A percentile compares a stretch with the other conserved stretches of the same genome.
These are phyloP conservation scores for Bombyx mandarina DNA, from an alignment of 1,140 invertebrate species.

Conservation along the genomic window DNA sequence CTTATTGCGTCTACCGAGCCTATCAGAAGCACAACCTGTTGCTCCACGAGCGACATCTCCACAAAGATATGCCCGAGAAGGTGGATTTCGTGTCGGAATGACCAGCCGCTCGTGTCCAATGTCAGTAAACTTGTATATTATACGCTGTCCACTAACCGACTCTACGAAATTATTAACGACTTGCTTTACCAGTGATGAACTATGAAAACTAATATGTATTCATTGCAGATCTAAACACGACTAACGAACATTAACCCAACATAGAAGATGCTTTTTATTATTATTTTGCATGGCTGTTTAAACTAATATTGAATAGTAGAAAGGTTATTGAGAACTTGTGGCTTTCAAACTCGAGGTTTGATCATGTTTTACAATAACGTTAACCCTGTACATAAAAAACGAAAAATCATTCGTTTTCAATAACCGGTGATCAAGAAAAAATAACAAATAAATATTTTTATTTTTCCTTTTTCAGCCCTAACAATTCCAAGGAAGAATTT, in stretches of 20 bases:
- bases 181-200: not conserved
- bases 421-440: too few species aligned
- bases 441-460: too few species aligned
- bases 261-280: too few species aligned
- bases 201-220: too few species aligned
- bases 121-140: conserved; percentile 39
- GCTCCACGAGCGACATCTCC: conserved; percentile 65
- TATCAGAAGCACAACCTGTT: conserved; percentile 71
- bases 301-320: not conserved
- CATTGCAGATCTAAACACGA: too few species aligned
- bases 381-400: too few species aligned
- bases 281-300: not conserved
- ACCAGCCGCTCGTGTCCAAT: conserved; percentile 40
- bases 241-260: too few species aligned
- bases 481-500: too few species aligned
- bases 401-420: too few species aligned
- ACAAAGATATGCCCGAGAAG: conserved; percentile 66
- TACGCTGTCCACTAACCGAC: conserved; percentile 7
- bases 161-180: conserved; percentile 1
- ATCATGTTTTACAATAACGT: not conserved
- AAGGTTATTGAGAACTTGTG: not conserved
- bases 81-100: conserved; percentile 67
- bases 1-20: conserved; percentile 69
- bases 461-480: too few species aligned
- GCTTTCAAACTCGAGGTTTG: not conserved